These are phyloP conservation scores for Acanthococcus lagerstroemiae DNA, from an alignment of 2,888 invertebrate species.

Conservation along the genomic window DNA sequence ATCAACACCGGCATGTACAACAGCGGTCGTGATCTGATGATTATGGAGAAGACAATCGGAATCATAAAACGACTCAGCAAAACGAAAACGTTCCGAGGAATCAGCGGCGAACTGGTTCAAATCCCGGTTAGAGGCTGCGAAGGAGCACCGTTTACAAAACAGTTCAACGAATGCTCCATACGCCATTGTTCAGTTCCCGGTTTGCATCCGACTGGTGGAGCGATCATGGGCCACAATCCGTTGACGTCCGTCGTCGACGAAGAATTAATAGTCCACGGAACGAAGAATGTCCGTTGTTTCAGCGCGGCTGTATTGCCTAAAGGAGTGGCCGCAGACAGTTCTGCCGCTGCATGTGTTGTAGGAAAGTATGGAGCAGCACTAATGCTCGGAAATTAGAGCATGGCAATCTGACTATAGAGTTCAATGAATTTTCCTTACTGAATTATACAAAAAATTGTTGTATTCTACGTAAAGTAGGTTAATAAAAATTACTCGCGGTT, in stretches of 20 bases:
- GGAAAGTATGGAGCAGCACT: constrained; percentile 4
- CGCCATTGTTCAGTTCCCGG: constrained; percentile 10
- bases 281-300: constrained; percentile 5
- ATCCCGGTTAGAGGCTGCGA: constrained; percentile 12
- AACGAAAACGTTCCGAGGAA: constrained; percentile 4
- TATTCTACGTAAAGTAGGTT: no score
- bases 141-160: background rate
- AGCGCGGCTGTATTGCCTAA: constrained; percentile 8
- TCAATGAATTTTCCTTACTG: no score
- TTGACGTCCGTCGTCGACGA: constrained; percentile 18
- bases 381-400: background rate
- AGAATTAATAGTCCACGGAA: constrained; percentile 5
- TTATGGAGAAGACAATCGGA: constrained; percentile 10
- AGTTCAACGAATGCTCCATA: constrained; percentile 7
- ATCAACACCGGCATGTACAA: constrained; percentile 13
- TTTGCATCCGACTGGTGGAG: constrained; percentile 4
- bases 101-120: constrained; percentile 7
- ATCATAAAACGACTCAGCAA: constrained; percentile 3
- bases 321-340: constrained; percentile 6
- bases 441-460: no score
- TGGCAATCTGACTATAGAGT: background rate
- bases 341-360: background rate
- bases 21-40: constrained; percentile 1
- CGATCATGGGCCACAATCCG: constrained; percentile 10
- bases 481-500: no score